Conservation (phyloP, 2,888 invertebrate species). For the Hydrotaea cyrtoneurina region DNA sequence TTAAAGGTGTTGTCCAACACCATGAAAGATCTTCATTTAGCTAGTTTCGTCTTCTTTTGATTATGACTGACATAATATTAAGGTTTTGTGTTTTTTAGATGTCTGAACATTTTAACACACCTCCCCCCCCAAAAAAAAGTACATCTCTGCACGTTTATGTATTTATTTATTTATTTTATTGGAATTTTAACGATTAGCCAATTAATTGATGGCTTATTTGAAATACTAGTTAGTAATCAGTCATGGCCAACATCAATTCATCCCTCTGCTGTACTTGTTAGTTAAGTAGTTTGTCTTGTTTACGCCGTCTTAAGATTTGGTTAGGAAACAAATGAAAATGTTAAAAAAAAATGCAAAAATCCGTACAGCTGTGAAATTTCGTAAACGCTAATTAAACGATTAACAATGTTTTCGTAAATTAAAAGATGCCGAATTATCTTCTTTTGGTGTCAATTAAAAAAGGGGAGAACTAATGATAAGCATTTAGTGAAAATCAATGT, state of each 20-base stretch:
- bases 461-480: too few relatives aligned
- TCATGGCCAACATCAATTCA: not conserved
- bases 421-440: too few relatives aligned
- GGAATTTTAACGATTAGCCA: not conserved
- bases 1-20: conserved; percentile 1
- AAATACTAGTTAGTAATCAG: not conserved
- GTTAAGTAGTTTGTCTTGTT: too few relatives aligned
- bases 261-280: not conserved
- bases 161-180: not conserved
- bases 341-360: too few relatives aligned
- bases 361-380: too few relatives aligned
- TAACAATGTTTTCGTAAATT: too few relatives aligned
- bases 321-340: too few relatives aligned
- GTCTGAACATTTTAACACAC: not conserved
- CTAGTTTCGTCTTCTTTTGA: not conserved
- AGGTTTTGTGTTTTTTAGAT: not conserved
- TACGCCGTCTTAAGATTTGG: too few relatives aligned
- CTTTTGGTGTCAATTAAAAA: too few relatives aligned
- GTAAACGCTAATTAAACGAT: too few relatives aligned
- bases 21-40: conserved; percentile 13
- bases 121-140: too few relatives aligned
- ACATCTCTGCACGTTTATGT: not conserved
- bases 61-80: conserved; percentile 15
- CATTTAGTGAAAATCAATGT: too few relatives aligned
- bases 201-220: not conserved